Evolutionary conservation across 1,140 invertebrate genomes (phyloP).

Genomic region (Drosophila nasuta): DNA sequence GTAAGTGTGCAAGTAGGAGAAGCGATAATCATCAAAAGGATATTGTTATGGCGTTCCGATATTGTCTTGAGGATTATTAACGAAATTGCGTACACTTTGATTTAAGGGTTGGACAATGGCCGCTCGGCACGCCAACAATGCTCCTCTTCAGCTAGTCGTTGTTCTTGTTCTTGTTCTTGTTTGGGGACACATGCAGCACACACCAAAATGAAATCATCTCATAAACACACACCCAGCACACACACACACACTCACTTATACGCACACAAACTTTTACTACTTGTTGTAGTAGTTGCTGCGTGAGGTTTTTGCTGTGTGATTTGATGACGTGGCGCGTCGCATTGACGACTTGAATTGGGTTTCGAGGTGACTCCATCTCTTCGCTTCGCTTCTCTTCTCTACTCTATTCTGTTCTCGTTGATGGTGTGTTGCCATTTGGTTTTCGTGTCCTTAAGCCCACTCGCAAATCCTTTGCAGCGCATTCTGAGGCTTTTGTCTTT

Average conservation of each 20-base stretch:
- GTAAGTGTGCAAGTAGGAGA: constrained; percentile 49
- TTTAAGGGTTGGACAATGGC: constrained; percentile 81
- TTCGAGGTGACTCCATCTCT: constrained; percentile 15
- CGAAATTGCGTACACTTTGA: constrained; percentile 81
- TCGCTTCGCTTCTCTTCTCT: neutral
- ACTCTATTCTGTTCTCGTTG: constrained; percentile 5
- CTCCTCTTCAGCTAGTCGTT: neutral
- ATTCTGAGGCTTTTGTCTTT: constrained; percentile 48
- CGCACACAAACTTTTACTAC: constrained; percentile 66
- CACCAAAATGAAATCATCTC: constrained; percentile 70
- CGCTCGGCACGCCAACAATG: constrained; percentile 65
- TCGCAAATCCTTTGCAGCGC: constrained; percentile 63
- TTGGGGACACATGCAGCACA: constrained; percentile 52
- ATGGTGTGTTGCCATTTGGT: constrained; percentile 61
- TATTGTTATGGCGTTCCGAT: constrained; percentile 83
- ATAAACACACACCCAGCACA: constrained; percentile 41
- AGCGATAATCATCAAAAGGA: constrained; percentile 84
- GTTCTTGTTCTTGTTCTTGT: constrained; percentile 30
- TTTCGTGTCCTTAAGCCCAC: constrained; percentile 32
- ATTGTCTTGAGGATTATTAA: constrained; percentile 84
- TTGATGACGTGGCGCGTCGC: constrained; percentile 68
- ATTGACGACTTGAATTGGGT: constrained; percentile 52
- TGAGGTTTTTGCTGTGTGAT: constrained; percentile 70
- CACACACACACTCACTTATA: neutral
- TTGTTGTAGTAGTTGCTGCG: constrained; percentile 65